Conservation (phyloP, 2,113 vertebrate species). For the Epinephelus lanceolatus region DNA sequence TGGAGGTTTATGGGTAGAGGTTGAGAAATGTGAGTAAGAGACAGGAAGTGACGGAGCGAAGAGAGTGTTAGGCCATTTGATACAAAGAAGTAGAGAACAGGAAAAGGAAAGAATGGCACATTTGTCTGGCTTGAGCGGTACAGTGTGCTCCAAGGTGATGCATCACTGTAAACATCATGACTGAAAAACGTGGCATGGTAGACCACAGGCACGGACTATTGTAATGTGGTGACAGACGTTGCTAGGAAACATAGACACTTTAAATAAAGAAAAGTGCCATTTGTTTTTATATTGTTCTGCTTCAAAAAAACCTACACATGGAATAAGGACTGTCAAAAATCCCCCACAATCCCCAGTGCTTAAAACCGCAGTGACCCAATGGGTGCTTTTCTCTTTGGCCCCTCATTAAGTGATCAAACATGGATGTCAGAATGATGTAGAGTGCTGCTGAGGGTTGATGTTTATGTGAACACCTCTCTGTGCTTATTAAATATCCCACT, state of each 20-base stretch:
- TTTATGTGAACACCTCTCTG: conserved; percentile 39
- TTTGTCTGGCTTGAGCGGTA: background rate
- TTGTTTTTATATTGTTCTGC: background rate
- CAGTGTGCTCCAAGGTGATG: conserved; percentile 11
- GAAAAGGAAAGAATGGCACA: background rate
- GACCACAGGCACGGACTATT: conserved; percentile 24
- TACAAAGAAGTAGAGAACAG: background rate
- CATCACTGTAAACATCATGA: conserved; percentile 13
- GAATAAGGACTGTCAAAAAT: background rate
- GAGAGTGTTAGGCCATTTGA: background rate
- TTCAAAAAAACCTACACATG: background rate
- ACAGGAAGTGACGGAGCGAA: conserved; percentile 33
- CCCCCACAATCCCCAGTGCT: background rate
- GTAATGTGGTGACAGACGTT: conserved; percentile 8
- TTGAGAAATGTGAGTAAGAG: conserved; percentile 47
- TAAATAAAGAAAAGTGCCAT: background rate
- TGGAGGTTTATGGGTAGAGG: conserved; percentile 42
- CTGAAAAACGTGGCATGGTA: background rate
- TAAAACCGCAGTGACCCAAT: background rate
- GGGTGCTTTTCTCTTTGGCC: conserved; percentile 1
- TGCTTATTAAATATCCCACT: conserved; percentile 15
- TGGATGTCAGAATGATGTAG: conserved; percentile 23
- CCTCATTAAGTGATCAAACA: conserved; percentile 43
- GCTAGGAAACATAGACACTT: background rate
- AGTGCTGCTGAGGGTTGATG: conserved; percentile 37